These are phyloP conservation scores for Drosophila athabasca DNA, from an alignment of 1,140 invertebrate genomes.

Conservation along the genomic window DNA sequence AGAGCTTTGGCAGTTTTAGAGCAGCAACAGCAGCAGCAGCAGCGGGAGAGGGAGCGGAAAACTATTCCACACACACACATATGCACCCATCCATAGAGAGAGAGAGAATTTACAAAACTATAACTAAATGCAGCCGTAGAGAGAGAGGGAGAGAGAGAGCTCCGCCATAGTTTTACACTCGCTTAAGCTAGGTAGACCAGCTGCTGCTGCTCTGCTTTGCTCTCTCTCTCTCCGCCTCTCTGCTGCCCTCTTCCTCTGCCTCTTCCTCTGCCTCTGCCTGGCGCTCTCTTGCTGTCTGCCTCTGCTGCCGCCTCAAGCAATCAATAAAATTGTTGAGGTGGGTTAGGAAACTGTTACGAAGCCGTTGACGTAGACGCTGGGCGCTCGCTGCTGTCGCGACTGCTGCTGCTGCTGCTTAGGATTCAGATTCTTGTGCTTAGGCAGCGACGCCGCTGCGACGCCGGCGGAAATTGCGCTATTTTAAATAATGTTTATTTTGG, in stretches of 20 bases:
- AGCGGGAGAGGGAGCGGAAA: conserved; percentile 57
- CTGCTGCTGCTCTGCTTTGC: conserved; percentile 38
- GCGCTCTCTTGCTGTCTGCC: conserved; percentile 21
- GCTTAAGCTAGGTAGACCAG: conserved; percentile 25
- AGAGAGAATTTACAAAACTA: conserved; percentile 23
- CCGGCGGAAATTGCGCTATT: conserved; percentile 82
- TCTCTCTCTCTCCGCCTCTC: conserved; percentile 36
- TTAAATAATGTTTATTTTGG: conserved; percentile 83
- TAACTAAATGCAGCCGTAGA: conserved; percentile 61
- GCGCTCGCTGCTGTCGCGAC: neutral
- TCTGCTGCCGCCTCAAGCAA: conserved; percentile 74
- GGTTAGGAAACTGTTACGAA: conserved; percentile 84
- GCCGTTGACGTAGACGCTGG: conserved; percentile 56
- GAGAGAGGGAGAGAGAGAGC: conserved; percentile 22
- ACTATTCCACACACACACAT: conserved; percentile 65
- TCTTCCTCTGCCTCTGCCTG: conserved; percentile 25
- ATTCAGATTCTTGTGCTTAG: conserved; percentile 30
- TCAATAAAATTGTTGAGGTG: conserved; percentile 84
- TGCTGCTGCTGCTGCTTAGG: conserved; percentile 12
- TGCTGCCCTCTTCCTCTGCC: conserved; percentile 15
- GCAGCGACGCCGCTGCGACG: conserved; percentile 28
- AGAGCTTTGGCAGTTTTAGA: conserved; percentile 68
- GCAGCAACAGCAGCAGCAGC: conserved; percentile 15
- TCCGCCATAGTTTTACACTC: neutral
- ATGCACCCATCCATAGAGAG: neutral